Evolutionary conservation across 37 sponge, comb jelly and placozoan species (phyloP), one percentile per base, ranked within the genome.

Genomic region (Ianthella basta): DNA sequence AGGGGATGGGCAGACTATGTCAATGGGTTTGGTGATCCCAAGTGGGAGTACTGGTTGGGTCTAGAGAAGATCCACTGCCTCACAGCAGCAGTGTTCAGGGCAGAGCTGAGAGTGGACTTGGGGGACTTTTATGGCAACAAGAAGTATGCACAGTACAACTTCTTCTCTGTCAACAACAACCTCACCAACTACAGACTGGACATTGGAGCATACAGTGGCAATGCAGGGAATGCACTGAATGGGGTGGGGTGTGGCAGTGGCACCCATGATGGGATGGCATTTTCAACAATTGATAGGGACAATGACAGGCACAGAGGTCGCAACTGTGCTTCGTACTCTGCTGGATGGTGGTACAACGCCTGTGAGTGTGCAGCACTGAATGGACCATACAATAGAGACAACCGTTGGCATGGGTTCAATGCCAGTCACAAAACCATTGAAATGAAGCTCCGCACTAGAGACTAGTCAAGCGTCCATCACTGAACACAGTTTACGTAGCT

Each of bases 41-140:
- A 78, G 24, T 16, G 79, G 18, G 79, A 78, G 36, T 37, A 56
- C 29, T 78, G 79, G 79, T 41, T 78, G 30, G 79, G 79, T 18
- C 38, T 78, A 29, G 79, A 78, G 27, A 78, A 40, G 8, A 78
- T 78, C 79, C 79, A 78, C 53, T 55, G 79, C 29, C 79, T 78
- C 56, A 55, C 79, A 21, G 36, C 79, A 56, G 36, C 40, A 25
- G 38, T 19, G 30, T 16, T 12, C 33, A 69, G 70, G 34, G 34
- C 70, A 32, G 79, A 78, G 27, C 56, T 78, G 53, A 78, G 79
- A 55, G 29, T 78, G 16, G 79, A 78, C 29, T 24, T 78, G 53
- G 25, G 29, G 8, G 79, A 23, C 27, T 78, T 78, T 37, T 2
- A 39, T 6, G 79, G 79, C 16, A 25, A 78, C 24, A 40, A 53